phyloP scores from a whole-genome alignment of 2,888 invertebrate species.

The Eupithecia tripunctaria region DNA sequence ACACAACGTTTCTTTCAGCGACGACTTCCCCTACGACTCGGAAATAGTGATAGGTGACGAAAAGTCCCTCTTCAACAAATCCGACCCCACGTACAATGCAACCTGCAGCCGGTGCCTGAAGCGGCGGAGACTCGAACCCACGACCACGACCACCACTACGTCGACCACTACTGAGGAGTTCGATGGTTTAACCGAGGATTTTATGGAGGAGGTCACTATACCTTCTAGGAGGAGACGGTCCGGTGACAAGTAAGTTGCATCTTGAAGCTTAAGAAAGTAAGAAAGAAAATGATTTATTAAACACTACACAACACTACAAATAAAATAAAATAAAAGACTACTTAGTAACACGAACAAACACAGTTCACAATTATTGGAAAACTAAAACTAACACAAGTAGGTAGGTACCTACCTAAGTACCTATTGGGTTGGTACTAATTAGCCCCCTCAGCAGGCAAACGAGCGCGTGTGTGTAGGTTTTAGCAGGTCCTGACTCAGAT shows the following conservation, averaged over 20 bases:
- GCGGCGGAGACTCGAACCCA: conserved; percentile 39
- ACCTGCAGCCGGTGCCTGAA: conserved; percentile 59
- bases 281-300: too few species aligned
- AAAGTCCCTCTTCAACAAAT: conserved; percentile 57
- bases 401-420: too few species aligned
- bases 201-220: conserved; percentile 22
- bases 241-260: conserved; percentile 18
- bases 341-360: too few species aligned
- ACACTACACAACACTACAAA: too few species aligned
- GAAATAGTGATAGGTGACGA: conserved; percentile 91
- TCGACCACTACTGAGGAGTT: conserved; percentile 21
- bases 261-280: too few species aligned
- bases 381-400: too few species aligned
- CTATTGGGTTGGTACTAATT: too few species aligned
- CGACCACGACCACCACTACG: conserved; percentile 46
- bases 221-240: conserved; percentile 9
- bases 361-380: too few species aligned
- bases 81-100: conserved; percentile 49
- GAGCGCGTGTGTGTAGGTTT: too few species aligned
- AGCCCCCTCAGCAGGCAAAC: too few species aligned
- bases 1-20: conserved; percentile 65
- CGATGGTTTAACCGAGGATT: conserved; percentile 24
- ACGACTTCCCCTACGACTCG: conserved; percentile 82
- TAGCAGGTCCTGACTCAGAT: too few species aligned
- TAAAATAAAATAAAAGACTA: too few species aligned